These are phyloP conservation scores for Sturnira hondurensis DNA, from an alignment of 2,113 vertebrate genomes.

Conservation along the genomic window DNA sequence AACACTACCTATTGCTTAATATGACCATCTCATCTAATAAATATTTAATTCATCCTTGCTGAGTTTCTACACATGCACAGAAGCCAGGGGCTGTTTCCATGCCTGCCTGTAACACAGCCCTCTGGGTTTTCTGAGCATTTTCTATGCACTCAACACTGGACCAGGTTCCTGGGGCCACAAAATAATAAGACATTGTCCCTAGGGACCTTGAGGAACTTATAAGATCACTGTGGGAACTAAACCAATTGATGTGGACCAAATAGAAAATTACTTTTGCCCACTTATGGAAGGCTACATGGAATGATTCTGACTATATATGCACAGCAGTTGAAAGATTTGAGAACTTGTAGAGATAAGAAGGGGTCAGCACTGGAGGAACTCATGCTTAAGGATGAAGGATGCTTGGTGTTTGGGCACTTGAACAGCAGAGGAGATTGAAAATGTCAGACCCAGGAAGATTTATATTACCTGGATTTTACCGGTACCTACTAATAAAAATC, in stretches of 20 bases:
- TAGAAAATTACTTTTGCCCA: not conserved
- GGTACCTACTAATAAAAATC: not conserved
- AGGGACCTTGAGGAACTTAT: not conserved
- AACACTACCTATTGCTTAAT: not conserved
- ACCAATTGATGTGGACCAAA: not conserved
- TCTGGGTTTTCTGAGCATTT: not conserved
- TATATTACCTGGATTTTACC: not conserved
- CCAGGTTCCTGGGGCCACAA: not conserved
- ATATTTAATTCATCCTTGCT: not conserved
- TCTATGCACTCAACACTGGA: not conserved
- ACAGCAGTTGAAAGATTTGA: rapidly evolving
- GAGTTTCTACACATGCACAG: not conserved
- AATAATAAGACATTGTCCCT: not conserved
- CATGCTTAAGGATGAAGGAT: not conserved
- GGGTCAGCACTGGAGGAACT: not conserved
- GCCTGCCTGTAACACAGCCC: not conserved
- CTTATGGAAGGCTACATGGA: not conserved
- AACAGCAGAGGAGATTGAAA: not conserved
- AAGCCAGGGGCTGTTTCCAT: not conserved
- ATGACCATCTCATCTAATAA: not conserved
- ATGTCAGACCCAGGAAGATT: not conserved
- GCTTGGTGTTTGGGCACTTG: not conserved
- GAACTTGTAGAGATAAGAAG: not conserved
- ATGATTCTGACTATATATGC: not conserved
- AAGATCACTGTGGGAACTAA: not conserved